Conservation (phyloP, 2,888 invertebrate genomes). For the Erebia epiphron region DNA sequence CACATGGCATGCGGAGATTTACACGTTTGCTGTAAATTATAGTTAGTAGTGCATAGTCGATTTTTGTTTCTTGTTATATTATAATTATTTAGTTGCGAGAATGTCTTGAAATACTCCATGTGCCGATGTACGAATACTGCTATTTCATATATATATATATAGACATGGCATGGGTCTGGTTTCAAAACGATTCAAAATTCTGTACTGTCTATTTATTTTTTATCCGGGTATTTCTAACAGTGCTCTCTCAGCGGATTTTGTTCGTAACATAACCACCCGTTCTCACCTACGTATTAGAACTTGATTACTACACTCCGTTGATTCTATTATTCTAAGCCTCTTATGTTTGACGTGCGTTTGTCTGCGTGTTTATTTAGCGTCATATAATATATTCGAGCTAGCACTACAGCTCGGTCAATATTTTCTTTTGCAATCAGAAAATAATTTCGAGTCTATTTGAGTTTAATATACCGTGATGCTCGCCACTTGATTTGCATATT, state of each 20-base stretch:
- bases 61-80: no score
- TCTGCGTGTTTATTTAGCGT: slow-evolving; percentile 56
- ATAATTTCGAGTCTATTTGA: slow-evolving; percentile 1
- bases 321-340: slow-evolving; percentile 73
- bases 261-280: slow-evolving; percentile 73
- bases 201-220: neutral
- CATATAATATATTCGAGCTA: slow-evolving; percentile 55
- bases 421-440: slow-evolving; percentile 27
- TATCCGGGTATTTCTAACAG: neutral
- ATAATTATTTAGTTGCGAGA: no score
- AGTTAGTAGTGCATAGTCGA: no score
- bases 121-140: no score
- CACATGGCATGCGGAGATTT: no score
- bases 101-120: no score
- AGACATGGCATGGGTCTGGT: no score
- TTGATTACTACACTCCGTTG: slow-evolving; percentile 74
- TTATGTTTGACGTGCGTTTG: slow-evolving; percentile 68
- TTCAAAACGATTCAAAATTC: neutral
- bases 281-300: slow-evolving; percentile 76
- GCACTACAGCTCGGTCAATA: slow-evolving; percentile 48
- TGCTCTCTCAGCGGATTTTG: neutral
- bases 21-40: no score
- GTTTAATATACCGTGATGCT: neutral
- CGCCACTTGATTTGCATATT: slow-evolving; percentile 7
- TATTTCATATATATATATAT: no score